These are phyloP conservation scores for Eristalis arbustorum DNA, from an alignment of 2,888 invertebrate genomes.

Conservation along the genomic window DNA sequence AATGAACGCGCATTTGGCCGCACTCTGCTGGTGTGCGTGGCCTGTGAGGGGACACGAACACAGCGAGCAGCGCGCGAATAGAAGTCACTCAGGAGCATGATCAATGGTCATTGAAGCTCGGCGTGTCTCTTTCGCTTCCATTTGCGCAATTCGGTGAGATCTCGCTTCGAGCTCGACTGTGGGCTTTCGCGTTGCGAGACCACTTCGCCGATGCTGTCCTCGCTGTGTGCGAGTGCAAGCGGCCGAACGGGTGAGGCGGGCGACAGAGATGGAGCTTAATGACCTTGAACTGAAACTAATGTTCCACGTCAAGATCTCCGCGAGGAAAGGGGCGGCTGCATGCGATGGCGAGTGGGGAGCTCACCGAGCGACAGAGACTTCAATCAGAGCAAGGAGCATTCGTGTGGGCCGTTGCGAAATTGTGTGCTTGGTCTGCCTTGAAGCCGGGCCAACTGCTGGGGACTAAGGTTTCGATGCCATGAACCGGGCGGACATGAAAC, in stretches of 20 bases:
- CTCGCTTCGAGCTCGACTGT: slow-evolving; percentile 25
- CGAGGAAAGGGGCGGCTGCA: slow-evolving; percentile 29
- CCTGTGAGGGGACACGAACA: neutral
- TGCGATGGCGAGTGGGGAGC: neutral
- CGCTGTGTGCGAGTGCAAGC: slow-evolving; percentile 30
- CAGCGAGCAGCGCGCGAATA: slow-evolving; percentile 28
- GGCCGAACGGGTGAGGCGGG: neutral
- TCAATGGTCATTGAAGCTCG: slow-evolving; percentile 63
- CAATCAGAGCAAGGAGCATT: slow-evolving; percentile 58
- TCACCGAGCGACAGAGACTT: slow-evolving; percentile 20
- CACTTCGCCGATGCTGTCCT: slow-evolving; percentile 47
- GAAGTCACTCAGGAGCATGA: slow-evolving; percentile 63
- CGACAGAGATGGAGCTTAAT: slow-evolving; percentile 18
- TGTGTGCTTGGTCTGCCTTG: slow-evolving; percentile 48
- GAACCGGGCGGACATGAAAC: slow-evolving; percentile 8
- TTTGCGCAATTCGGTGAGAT: slow-evolving; percentile 61
- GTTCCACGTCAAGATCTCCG: slow-evolving; percentile 66
- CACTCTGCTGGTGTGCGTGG: slow-evolving; percentile 18
- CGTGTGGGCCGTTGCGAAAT: slow-evolving; percentile 50
- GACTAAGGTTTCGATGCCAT: slow-evolving; percentile 20
- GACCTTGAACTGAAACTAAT: slow-evolving; percentile 70
- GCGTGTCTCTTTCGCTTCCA: slow-evolving; percentile 18
- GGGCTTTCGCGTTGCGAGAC: slow-evolving; percentile 34
- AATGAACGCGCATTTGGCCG: slow-evolving; percentile 48
- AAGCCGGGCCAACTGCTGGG: slow-evolving; percentile 52